Evolutionary conservation across 2,797 vertebrate species (phyloP).

Genomic region (Botia kubotai): DNA sequence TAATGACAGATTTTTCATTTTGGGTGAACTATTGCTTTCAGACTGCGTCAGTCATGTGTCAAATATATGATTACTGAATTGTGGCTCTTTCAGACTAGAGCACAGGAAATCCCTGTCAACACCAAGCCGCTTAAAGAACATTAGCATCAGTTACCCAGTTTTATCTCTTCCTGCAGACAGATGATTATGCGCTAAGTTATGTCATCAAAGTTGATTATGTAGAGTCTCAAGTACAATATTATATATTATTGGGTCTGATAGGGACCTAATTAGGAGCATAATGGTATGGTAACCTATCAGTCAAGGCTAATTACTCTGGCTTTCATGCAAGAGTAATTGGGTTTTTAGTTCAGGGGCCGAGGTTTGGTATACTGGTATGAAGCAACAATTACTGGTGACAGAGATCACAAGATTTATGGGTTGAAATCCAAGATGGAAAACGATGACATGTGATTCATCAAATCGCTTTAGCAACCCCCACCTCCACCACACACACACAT

Average conservation of each 20-base stretch:
- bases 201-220: conserved; percentile 71
- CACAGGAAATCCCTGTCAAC: conserved; percentile 33
- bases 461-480: conserved; percentile 40
- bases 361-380: conserved; percentile 51
- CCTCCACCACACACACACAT: background rate
- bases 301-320: conserved; percentile 76
- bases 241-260: conserved; percentile 77
- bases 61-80: conserved; percentile 1
- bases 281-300: conserved; percentile 76
- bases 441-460: conserved; percentile 52
- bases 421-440: conserved; percentile 46
- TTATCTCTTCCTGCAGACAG: conserved; percentile 63
- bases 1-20: background rate
- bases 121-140: conserved; percentile 28
- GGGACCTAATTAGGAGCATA: conserved; percentile 78
- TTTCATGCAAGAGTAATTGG: conserved; percentile 70
- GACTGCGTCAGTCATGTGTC: background rate
- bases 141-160: conserved; percentile 44
- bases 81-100: background rate
- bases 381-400: conserved; percentile 46
- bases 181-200: conserved; percentile 73
- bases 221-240: conserved; percentile 69
- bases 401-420: conserved; percentile 52
- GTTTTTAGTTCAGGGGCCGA: conserved; percentile 66
- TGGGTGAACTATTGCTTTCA: background rate